Conservation (phyloP, 1,140 invertebrate genomes). For the Drosophila fuyamai region DNA sequence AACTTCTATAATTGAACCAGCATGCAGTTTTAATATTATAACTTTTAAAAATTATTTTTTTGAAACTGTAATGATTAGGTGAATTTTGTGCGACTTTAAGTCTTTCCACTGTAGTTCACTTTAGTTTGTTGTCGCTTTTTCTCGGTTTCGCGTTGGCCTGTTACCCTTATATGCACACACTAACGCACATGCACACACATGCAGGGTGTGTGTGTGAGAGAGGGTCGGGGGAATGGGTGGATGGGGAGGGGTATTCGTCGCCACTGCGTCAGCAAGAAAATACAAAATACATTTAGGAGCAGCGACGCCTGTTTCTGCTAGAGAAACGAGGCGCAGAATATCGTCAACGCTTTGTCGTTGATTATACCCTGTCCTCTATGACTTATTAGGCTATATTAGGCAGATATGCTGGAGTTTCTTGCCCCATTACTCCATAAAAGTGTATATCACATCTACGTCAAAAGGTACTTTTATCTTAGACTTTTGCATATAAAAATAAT, state of each 20-base stretch:
- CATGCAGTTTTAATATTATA: no score
- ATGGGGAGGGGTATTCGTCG: slow-evolving; percentile 17
- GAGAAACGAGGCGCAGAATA: slow-evolving; percentile 30
- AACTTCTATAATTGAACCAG: no score
- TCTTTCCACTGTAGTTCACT: slow-evolving; percentile 22
- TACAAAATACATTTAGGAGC: slow-evolving; percentile 29
- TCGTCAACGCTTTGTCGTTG: slow-evolving; percentile 30
- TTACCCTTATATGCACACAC: slow-evolving; percentile 21
- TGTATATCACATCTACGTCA: no score
- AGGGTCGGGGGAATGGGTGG: not conserved
- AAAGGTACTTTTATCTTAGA: no score
- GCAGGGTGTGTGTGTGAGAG: not conserved
- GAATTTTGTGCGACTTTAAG: not conserved
- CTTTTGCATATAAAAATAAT: not conserved
- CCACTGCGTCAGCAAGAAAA: slow-evolving; percentile 75
- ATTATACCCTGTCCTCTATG: slow-evolving; percentile 15
- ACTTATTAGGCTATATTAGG: not conserved
- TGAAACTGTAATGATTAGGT: not conserved
- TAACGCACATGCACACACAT: not conserved
- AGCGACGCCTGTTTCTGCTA: slow-evolving; percentile 19
- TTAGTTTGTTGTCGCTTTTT: slow-evolving; percentile 49
- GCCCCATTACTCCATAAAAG: no score
- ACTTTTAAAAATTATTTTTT: not conserved
- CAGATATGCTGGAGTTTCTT: not conserved
- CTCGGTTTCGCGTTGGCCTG: slow-evolving; percentile 48